Percentiles rank a stretch among this genome's conserved stretches.
These are phyloP conservation scores for Acrocephalus arundinaceus DNA, from an alignment of 2,113 vertebrate genomes.

Conservation along the genomic window DNA sequence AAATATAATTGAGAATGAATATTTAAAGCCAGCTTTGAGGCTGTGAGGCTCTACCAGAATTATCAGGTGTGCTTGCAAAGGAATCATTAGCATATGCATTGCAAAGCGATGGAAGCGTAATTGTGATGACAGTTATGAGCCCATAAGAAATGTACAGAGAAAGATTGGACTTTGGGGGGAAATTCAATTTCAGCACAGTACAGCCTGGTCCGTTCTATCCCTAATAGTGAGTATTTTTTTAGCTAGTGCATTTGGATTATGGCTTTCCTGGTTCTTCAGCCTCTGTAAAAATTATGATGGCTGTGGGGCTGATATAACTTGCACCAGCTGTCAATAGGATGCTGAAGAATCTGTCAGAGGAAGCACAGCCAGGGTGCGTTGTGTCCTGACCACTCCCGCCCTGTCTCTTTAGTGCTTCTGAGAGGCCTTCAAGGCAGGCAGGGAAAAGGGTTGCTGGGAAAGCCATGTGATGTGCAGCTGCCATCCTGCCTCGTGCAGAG, in stretches of 20 bases:
- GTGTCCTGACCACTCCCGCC: neutral
- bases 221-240: neutral
- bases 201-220: slow-evolving; percentile 9
- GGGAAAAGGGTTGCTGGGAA: neutral
- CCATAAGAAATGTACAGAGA: slow-evolving; percentile 20
- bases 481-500: neutral
- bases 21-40: slow-evolving; percentile 22
- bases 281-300: neutral
- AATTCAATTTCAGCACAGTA: slow-evolving; percentile 42
- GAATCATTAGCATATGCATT: slow-evolving; percentile 38
- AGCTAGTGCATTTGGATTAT: slow-evolving; percentile 12
- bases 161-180: slow-evolving; percentile 31
- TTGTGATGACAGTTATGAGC: slow-evolving; percentile 44
- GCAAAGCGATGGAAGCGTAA: neutral
- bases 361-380: neutral
- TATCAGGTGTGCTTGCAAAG: slow-evolving; percentile 38
- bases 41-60: neutral
- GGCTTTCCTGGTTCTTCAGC: neutral
- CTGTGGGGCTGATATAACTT: slow-evolving; percentile 5
- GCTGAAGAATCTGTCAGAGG: neutral
- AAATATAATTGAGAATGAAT: slow-evolving; percentile 51
- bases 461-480: neutral
- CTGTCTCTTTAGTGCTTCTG: neutral
- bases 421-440: neutral
- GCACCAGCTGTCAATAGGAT: slow-evolving; percentile 10